Percentiles rank a stretch among this genome's conserved stretches.
Evolutionary conservation across 1,140 invertebrate genomes (phyloP).

Genomic region (Rhagoletis pomonella): DNA sequence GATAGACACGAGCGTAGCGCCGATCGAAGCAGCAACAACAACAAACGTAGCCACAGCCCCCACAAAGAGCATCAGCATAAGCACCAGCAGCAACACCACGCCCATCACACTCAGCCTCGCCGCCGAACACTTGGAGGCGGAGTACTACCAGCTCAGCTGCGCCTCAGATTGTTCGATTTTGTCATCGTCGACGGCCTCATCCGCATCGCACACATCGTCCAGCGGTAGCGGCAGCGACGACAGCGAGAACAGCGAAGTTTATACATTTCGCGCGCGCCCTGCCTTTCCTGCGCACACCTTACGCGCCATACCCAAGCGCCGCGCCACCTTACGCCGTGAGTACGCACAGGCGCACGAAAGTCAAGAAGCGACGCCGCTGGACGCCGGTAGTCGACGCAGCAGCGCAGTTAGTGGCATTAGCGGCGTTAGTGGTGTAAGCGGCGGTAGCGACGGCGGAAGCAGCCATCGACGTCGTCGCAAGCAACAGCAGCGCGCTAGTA

Average conservation of each 20-base stretch:
- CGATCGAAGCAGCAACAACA: slow-evolving; percentile 54
- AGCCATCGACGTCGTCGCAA: neutral
- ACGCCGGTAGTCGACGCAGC: slow-evolving; percentile 16
- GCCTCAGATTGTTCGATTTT: slow-evolving; percentile 42
- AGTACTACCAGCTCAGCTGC: slow-evolving; percentile 45
- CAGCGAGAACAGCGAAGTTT: slow-evolving; percentile 31
- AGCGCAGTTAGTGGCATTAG: slow-evolving; percentile 20
- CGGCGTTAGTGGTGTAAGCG: neutral
- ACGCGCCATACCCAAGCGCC: neutral
- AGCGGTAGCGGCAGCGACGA: slow-evolving; percentile 3
- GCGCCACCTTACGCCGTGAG: neutral
- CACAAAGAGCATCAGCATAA: slow-evolving; percentile 46
- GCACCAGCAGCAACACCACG: slow-evolving; percentile 56
- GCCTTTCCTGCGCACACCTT: slow-evolving; percentile 14
- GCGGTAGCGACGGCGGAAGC: slow-evolving; percentile 1
- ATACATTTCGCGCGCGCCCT: slow-evolving; percentile 34
- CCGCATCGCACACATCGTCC: neutral
- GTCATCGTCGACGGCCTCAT: neutral
- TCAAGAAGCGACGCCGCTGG: neutral
- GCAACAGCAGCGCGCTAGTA: slow-evolving; percentile 50
- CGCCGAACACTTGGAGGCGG: slow-evolving; percentile 45
- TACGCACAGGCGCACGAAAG: neutral
- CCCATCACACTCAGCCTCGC: slow-evolving; percentile 43
- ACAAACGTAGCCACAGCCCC: slow-evolving; percentile 27
- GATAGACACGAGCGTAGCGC: neutral